phyloP scores from a whole-genome alignment of 37 sponge, comb jelly and placozoan genomes.

The Axinella damicornis region DNA sequence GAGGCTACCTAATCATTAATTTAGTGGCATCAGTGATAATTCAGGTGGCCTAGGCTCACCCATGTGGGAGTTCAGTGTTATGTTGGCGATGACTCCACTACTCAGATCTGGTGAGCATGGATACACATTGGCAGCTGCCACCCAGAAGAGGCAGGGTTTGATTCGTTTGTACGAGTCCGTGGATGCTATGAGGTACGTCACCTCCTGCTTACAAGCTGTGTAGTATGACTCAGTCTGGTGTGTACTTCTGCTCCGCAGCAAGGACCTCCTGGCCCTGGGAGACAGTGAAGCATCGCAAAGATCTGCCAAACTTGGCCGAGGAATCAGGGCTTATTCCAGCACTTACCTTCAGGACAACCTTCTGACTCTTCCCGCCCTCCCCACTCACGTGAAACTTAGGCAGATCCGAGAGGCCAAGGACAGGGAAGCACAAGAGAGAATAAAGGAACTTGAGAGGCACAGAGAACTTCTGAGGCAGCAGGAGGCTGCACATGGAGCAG shows the following conservation, averaged over 20 bases:
- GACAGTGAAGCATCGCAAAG: constrained; percentile 13
- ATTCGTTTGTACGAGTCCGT: constrained; percentile 66
- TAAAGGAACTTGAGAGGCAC: constrained; percentile 40
- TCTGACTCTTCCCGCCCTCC: constrained; percentile 65
- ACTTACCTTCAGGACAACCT: constrained; percentile 84
- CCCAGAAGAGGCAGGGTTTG: constrained; percentile 40
- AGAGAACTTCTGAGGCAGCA: constrained; percentile 47
- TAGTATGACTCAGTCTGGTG: too few species aligned
- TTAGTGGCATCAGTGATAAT: too few species aligned
- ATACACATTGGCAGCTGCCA: constrained; percentile 41
- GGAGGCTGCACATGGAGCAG: constrained; percentile 2
- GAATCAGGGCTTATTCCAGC: constrained; percentile 67
- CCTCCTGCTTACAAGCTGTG: too few species aligned
- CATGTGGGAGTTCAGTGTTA: too few species aligned
- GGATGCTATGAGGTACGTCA: constrained; percentile 73
- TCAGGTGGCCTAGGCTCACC: too few species aligned
- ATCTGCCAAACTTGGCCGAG: constrained; percentile 34
- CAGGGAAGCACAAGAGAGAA: constrained; percentile 60
- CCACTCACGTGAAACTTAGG: constrained; percentile 59
- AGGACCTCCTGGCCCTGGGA: constrained; percentile 52
- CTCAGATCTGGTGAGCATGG: constrained; percentile 68
- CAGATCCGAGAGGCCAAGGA: constrained; percentile 57
- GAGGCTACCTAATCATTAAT: too few species aligned
- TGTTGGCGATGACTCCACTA: too few species aligned
- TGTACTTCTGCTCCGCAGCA: too few species aligned